Conservation (phyloP, 2,113 vertebrate species). For the Centropus unirufus region DNA sequence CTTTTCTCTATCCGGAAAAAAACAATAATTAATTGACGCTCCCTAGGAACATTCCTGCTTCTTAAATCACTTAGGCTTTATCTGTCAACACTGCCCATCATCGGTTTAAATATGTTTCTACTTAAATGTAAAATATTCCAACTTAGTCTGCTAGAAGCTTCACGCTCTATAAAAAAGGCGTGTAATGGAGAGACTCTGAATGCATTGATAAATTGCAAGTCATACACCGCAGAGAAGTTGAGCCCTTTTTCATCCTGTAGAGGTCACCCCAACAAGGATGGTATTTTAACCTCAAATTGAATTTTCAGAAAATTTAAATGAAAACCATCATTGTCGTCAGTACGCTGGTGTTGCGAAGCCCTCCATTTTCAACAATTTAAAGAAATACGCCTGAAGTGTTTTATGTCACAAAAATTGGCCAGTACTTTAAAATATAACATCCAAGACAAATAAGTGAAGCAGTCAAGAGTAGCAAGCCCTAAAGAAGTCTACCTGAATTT, state of each 20-base stretch:
- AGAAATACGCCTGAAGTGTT: background rate
- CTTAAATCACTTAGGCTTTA: background rate
- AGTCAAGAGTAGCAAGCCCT: slow-evolving; percentile 36
- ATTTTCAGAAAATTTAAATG: background rate
- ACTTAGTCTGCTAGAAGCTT: background rate
- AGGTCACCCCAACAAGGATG: background rate
- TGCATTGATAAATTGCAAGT: background rate
- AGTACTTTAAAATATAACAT: slow-evolving; percentile 69
- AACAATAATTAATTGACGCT: background rate
- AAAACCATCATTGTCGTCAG: background rate
- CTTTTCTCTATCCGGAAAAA: background rate
- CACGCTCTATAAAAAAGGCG: background rate
- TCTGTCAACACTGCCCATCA: background rate
- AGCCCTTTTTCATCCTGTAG: background rate
- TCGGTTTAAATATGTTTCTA: background rate
- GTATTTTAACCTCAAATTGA: background rate
- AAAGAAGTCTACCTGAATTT: background rate
- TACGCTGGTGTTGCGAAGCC: background rate
- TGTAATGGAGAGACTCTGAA: background rate
- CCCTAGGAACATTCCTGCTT: background rate
- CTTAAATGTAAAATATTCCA: background rate
- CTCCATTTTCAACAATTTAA: background rate
- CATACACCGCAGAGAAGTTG: background rate
- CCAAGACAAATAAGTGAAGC: slow-evolving; percentile 32
- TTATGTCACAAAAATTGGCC: slow-evolving; percentile 76